Base-by-base conservation (phyloP, 35 echinoderm and acorn worm genomes). In the Lytechinus variegatus region DNA sequence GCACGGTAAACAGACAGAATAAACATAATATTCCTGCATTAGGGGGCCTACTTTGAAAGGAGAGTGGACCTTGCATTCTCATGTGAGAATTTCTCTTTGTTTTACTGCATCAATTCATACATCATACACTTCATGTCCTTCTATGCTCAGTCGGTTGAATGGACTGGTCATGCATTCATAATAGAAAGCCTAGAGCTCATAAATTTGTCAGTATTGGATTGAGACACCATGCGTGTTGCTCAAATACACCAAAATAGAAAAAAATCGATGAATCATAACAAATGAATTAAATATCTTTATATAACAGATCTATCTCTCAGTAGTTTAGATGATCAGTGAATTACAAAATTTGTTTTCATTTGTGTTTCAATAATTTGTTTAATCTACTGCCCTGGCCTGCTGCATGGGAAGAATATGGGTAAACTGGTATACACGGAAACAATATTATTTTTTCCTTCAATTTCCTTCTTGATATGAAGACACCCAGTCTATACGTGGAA, bases 1-100 rank as follows among this genome's bases (percentile, higher is more conserved):
- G 66, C 66, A 24, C 24, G 6, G 66, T 79, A 16, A 79, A 79
- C 66, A 79, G 6, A 27, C 66, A 79, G 21, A 24, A 79, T 79
- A 79, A 79, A 79, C 66, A 79, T 79, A 79, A 79, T 79, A 79
- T 79, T 79, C 66, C 16, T 79, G 66, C 66, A 24, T 79, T 79
- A 79, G 0, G n/a, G 61, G 66, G n/a, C 66, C 66, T 79, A 4
- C 66, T 24, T 79, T 79, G 19, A 79, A 79, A 6, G n/a, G 66
- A 79, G n/a, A 79, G 8, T 19, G 19, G 66, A 24, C 66, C 16
- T 24, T 16, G 14, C 3, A 79, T 0, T 79, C 66, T 24, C 66
- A 79, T 79, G 66, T 24, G 66, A 79, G n/a, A 19, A 24, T 24
- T 24, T 79, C 4, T 79, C 66, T 79, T n/a, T 79, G 66, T 79